Evolutionary conservation across 2,888 invertebrate genomes (phyloP).

Genomic region (Tyria jacobaeae): DNA sequence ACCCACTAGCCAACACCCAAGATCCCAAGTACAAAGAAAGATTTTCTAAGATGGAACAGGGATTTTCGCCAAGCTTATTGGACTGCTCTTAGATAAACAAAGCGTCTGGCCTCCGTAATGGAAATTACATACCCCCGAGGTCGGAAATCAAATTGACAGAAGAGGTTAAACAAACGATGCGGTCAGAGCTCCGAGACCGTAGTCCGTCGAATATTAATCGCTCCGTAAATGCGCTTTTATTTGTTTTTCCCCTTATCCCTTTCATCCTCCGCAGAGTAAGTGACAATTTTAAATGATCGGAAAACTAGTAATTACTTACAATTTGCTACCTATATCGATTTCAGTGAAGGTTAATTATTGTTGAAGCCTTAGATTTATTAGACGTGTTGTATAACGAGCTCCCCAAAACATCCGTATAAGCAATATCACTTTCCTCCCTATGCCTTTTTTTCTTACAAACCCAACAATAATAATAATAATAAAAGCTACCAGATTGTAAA

Average conservation of each 20-base stretch:
- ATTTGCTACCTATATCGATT: constrained; percentile 12
- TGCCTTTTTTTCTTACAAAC: too few species aligned
- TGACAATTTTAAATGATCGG: constrained; percentile 49
- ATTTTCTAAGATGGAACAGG: constrained; percentile 66
- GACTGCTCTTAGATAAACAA: constrained; percentile 77
- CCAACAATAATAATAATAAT: too few species aligned
- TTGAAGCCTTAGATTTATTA: too few species aligned
- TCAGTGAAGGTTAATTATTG: not conserved
- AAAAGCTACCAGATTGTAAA: too few species aligned
- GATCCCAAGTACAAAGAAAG: constrained; percentile 36
- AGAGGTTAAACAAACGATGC: constrained; percentile 86
- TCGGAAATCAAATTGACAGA: constrained; percentile 86
- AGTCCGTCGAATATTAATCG: constrained; percentile 82
- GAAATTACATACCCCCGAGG: constrained; percentile 85
- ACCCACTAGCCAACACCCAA: too few species aligned
- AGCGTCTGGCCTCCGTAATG: constrained; percentile 80
- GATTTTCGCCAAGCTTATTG: constrained; percentile 69
- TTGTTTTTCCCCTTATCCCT: constrained; percentile 73
- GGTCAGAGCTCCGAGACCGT: constrained; percentile 77
- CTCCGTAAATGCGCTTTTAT: constrained; percentile 83
- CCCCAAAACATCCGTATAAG: too few species aligned
- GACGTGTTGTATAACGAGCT: too few species aligned
- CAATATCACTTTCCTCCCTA: too few species aligned
- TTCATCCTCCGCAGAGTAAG: constrained; percentile 49
- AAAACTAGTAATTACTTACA: constrained; percentile 35